phyloP scores from a whole-genome alignment of 30 jellyfish, hydroid and myxozoan species.

The Morbakka virulenta region DNA sequence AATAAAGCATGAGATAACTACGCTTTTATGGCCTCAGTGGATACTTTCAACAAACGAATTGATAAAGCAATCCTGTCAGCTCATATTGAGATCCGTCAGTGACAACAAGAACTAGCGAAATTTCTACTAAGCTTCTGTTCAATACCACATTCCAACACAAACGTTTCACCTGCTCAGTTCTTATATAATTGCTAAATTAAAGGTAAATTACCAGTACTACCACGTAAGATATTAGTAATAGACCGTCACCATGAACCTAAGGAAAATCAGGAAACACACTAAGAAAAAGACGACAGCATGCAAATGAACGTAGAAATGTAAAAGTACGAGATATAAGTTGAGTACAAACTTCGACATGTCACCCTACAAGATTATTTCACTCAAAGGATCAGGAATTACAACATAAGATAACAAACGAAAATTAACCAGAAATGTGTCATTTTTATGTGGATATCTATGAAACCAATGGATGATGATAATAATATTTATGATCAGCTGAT shows the following conservation, averaged over 20 bases:
- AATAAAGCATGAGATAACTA: not conserved
- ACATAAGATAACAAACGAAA: too few relatives aligned
- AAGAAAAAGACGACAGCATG: conserved; percentile 8
- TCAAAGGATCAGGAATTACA: too few relatives aligned
- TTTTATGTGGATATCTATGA: too few relatives aligned
- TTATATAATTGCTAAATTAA: conserved; percentile 3
- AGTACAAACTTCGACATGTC: too few relatives aligned
- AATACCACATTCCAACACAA: conserved; percentile 33
- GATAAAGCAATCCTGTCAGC: conserved; percentile 44
- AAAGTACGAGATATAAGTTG: not conserved
- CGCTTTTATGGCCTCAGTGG: conserved; percentile 49
- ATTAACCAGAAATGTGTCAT: too few relatives aligned
- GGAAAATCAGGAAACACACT: not conserved
- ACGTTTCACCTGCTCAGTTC: conserved; percentile 29
- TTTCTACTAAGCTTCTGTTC: conserved; percentile 22
- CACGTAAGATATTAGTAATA: not conserved
- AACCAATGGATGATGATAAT: too few relatives aligned
- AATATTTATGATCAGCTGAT: too few relatives aligned
- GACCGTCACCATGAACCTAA: conserved; percentile 4
- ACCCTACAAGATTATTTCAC: too few relatives aligned
- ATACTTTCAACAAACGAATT: conserved; percentile 27
- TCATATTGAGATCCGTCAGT: not conserved
- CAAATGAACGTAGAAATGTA: conserved; percentile 22
- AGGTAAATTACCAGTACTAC: conserved; percentile 24
- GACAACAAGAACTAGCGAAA: conserved; percentile 36